These are phyloP conservation scores for Leptogaster cylindrica DNA, from an alignment of 2,888 invertebrate genomes.

Conservation along the genomic window DNA sequence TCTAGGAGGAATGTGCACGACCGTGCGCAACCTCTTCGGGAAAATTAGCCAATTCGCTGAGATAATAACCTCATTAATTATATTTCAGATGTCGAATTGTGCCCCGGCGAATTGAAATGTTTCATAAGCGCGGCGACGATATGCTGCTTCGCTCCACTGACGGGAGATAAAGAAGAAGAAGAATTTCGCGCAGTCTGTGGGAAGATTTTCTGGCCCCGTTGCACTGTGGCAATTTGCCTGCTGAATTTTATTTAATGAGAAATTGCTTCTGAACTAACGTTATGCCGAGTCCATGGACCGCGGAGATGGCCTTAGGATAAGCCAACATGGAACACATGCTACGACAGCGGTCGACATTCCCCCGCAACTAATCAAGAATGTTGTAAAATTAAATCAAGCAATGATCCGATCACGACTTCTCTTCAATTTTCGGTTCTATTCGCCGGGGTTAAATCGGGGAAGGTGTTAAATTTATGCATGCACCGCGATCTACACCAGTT, in stretches of 20 bases:
- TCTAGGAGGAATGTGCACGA: conserved; percentile 1
- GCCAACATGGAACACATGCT: conserved; percentile 23
- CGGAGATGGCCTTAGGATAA: conserved; percentile 19
- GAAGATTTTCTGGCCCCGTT: not conserved
- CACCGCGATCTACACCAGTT: not conserved
- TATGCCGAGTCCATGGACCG: conserved; percentile 12
- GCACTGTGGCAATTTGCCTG: conserved; percentile 18
- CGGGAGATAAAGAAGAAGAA: not conserved
- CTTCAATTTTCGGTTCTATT: conserved; percentile 5
- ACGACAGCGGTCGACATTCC: not conserved
- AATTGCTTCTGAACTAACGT: conserved; percentile 23
- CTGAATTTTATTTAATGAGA: conserved; percentile 19
- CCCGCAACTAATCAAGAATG: not conserved
- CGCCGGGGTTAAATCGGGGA: conserved; percentile 9
- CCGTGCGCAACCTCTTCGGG: not conserved
- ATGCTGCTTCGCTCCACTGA: not conserved
- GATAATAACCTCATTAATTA: conserved; percentile 24
- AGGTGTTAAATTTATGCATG: conserved; percentile 20
- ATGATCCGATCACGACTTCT: conserved; percentile 20
- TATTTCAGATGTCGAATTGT: conserved; percentile 6
- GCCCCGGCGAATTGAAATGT: conserved; percentile 15
- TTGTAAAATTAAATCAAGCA: not conserved
- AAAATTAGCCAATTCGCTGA: conserved; percentile 13
- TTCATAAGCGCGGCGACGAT: not conserved
- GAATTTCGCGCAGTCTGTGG: not conserved